A percentile compares a stretch with the other conserved stretches of the same genome.
These are phyloP conservation scores for Steinernema carpocapsae DNA, from an alignment of 2,888 invertebrate genomes.

Conservation along the genomic window DNA sequence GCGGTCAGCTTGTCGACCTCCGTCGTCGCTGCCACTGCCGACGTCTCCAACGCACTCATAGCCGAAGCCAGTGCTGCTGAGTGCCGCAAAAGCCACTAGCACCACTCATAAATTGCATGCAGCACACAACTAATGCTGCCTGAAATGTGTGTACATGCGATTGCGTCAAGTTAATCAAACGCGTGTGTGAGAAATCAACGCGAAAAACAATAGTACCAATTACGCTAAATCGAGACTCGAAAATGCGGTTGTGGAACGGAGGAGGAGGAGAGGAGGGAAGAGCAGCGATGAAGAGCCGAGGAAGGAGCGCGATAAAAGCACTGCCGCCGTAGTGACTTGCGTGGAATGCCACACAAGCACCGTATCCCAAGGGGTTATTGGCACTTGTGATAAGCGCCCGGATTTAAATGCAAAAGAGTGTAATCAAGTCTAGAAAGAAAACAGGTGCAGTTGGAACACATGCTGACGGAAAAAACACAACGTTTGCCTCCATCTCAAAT, in stretches of 20 bases:
- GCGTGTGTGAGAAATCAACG: constrained; percentile 14
- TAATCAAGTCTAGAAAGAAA: not conserved
- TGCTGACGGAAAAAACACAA: no score
- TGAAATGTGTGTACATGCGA: constrained; percentile 21
- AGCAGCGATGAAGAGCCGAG: not conserved
- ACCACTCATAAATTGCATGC: constrained; percentile 24
- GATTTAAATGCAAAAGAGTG: not conserved
- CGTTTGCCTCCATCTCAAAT: no score
- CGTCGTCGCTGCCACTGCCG: not conserved
- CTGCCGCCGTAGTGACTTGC: not conserved
- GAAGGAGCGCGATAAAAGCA: not conserved
- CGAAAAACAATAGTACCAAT: constrained; percentile 31
- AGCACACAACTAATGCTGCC: constrained; percentile 26
- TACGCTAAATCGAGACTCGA: constrained; percentile 14
- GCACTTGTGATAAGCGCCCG: not conserved
- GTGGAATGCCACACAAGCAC: no score
- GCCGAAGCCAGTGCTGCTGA: no score
- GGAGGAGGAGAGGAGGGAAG: not conserved
- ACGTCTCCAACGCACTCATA: no score
- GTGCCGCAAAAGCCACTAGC: not conserved
- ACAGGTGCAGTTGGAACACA: not conserved
- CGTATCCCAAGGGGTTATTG: not conserved
- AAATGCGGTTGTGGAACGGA: not conserved
- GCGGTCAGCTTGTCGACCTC: not conserved
- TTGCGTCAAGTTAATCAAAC: constrained; percentile 29